These are phyloP conservation scores for Scomber scombrus DNA, from an alignment of 2,113 vertebrate genomes.

Conservation along the genomic window DNA sequence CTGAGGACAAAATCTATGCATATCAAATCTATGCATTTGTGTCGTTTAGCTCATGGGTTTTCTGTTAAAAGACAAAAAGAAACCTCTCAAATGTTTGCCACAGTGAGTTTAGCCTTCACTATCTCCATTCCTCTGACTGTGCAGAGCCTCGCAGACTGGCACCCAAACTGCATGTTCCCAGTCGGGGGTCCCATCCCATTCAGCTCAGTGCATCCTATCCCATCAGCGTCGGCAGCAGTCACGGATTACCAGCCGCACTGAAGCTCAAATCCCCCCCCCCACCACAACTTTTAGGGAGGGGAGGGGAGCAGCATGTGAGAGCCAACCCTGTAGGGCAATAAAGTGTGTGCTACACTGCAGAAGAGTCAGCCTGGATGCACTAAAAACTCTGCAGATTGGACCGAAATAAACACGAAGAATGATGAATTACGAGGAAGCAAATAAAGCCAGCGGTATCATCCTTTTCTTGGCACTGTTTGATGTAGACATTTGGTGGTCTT, in stretches of 20 bases:
- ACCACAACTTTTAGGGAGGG: background rate
- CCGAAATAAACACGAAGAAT: constrained; percentile 5
- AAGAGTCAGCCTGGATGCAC: constrained; percentile 9
- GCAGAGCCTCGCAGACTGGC: constrained; percentile 1
- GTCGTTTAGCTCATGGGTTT: no score
- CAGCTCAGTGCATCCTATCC: constrained; percentile 27
- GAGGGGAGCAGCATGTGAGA: constrained; percentile 12
- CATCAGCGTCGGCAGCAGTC: constrained; percentile 34
- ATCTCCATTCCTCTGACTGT: background rate
- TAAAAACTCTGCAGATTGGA: background rate
- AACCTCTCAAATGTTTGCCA: background rate
- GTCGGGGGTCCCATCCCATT: constrained; percentile 31
- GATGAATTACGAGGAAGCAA: background rate
- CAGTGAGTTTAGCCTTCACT: background rate
- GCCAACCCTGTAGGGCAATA: background rate
- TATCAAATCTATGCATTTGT: no score
- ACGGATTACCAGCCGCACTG: constrained; percentile 37
- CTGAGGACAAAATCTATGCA: no score
- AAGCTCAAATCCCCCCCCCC: constrained; percentile 46
- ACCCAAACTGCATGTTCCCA: background rate
- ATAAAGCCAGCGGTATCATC: background rate
- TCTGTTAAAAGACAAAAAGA: no score
- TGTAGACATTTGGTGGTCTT: background rate
- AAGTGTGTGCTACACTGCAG: background rate
- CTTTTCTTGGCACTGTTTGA: background rate